phyloP scores from a whole-genome alignment of 2,888 invertebrate genomes.

The Listrodromus nycthemerus region DNA sequence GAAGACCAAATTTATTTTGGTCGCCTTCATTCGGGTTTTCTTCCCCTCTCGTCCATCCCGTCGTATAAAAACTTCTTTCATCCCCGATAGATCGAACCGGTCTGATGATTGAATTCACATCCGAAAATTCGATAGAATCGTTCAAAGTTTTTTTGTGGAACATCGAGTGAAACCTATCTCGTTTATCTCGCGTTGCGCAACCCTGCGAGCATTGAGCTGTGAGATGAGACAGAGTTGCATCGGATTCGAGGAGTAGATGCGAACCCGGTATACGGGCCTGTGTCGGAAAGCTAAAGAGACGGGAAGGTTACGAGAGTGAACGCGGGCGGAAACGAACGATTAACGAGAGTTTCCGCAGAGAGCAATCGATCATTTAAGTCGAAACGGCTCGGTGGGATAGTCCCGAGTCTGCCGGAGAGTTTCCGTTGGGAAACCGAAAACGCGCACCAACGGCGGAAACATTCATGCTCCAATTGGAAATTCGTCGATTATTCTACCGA shows the following conservation, averaged over 20 bases:
- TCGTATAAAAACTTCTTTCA: conserved; percentile 35
- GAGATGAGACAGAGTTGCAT: conserved; percentile 29
- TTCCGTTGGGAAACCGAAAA: conserved; percentile 52
- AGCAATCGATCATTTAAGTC: conserved; percentile 76
- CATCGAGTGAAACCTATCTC: conserved; percentile 69
- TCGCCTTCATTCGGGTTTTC: conserved; percentile 29
- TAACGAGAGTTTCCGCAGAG: conserved; percentile 77
- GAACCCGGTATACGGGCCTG: conserved; percentile 33
- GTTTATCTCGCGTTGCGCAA: conserved; percentile 59
- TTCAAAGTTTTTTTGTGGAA: conserved; percentile 1
- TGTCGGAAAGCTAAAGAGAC: conserved; percentile 38
- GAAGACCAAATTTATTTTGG: conserved; percentile 67
- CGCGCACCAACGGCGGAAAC: conserved; percentile 40
- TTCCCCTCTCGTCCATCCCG: conserved; percentile 14
- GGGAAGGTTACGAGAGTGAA: conserved; percentile 39
- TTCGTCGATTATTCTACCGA: conserved; percentile 57
- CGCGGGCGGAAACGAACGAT: conserved; percentile 75
- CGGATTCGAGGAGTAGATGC: conserved; percentile 21
- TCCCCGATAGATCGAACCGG: conserved; percentile 31
- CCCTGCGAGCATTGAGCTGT: neutral
- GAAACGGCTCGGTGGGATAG: conserved; percentile 27
- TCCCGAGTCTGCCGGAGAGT: conserved; percentile 19
- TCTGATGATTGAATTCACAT: conserved; percentile 20
- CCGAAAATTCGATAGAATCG: conserved; percentile 15
- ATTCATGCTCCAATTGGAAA: conserved; percentile 54